Percentiles rank a stretch among this genome's conserved stretches.
Conservation (phyloP, 37 sponge, comb jelly and placozoan genomes). For the Lycopodina hypogea region DNA sequence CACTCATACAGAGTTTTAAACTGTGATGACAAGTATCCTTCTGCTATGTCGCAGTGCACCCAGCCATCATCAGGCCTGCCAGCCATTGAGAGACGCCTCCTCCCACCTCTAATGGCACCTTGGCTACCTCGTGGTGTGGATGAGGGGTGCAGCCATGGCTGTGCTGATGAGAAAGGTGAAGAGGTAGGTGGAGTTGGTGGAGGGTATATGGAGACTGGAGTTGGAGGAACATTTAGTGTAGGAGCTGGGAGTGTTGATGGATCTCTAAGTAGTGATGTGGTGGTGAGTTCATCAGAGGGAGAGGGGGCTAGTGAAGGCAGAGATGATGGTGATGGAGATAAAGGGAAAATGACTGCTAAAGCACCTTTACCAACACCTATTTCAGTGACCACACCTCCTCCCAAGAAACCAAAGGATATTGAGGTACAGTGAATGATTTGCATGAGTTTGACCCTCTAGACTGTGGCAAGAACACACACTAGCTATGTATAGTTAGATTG, state of each 20-base stretch:
- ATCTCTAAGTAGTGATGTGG: background rate
- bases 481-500: too few relatives aligned
- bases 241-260: background rate
- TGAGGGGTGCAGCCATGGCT: too few relatives aligned
- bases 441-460: background rate
- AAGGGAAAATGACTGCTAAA: background rate
- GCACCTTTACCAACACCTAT: conserved; percentile 4
- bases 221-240: too few relatives aligned
- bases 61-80: too few relatives aligned
- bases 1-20: too few relatives aligned
- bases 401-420: conserved; percentile 27
- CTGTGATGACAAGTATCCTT: too few relatives aligned
- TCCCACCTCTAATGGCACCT: too few relatives aligned
- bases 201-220: background rate
- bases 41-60: too few relatives aligned
- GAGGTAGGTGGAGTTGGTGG: background rate
- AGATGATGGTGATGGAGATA: conserved; percentile 1
- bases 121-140: too few relatives aligned
- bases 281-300: background rate
- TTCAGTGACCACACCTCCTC: conserved; percentile 16
- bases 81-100: too few relatives aligned
- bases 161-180: background rate
- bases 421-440: background rate
- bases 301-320: background rate
- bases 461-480: background rate